Evolutionary conservation across 2,888 invertebrate genomes (phyloP), one percentile per base, ranked within the genome.

Genomic region (Chelonus formosanus): DNA sequence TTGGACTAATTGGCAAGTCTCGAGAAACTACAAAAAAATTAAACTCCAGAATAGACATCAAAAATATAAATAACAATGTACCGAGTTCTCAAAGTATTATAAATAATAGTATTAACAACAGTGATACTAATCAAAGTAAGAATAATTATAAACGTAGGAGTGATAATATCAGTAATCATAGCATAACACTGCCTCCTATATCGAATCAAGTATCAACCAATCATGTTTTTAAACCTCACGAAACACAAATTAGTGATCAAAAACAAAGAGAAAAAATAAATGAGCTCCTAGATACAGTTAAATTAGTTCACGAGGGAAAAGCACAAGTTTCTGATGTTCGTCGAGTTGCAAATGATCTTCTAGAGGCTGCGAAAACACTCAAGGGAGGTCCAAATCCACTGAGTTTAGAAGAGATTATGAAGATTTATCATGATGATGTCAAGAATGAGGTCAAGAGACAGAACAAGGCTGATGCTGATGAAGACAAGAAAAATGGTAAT

Each of bases 181-280:
- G 20, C 20, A 20, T 20, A 20, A 20, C 20, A 20, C 20, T 20
- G 20, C 20, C 20, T 20, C 20, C 20, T 20, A 20, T 20, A 20
- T 20, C 20, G 20, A 20, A 20, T 20, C 20, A 20, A 20, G 20
- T 20, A 20, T 20, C 48, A 10, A 71, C 73, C 63, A 71, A 77
- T 5, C 84, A 85, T 63, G 78, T 86, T 7, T 86, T 85, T 69
- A 85, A 85, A 43, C 80, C 86, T 56, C 74, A 83, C 67, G 77
- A 83, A 65, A 59, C 75, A 59, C 64, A 73, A 44, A 34, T 69
- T 1, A 70, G 79, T 67, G 67, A 86, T 45, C 85, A 87, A 44
- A 87, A 86, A 20, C 89, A 89, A 74, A 81, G 86, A 53, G 73
- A 76, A 20, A 84, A 82, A 67, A 85, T 86, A 47, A 80, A 82